A percentile compares a stretch with the other conserved stretches of the same genome.
phyloP scores from a whole-genome alignment of 2,888 invertebrate genomes.

The Melanostoma mellinum region DNA sequence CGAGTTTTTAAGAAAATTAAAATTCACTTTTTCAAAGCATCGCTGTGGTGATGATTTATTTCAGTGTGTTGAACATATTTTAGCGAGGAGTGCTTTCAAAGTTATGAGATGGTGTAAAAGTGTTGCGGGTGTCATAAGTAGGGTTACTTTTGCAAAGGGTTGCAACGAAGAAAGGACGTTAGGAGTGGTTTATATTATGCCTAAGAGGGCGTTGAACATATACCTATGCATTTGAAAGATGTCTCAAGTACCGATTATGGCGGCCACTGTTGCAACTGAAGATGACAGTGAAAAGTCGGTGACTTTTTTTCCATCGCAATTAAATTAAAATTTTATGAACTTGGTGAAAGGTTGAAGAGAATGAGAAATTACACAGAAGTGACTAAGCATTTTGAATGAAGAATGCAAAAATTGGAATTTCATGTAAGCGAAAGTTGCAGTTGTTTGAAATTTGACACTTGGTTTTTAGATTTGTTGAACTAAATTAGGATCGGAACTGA shows the following conservation, averaged over 20 bases:
- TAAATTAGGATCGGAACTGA: too few relatives aligned
- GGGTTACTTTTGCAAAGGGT: conserved; percentile 26
- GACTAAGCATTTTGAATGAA: too few relatives aligned
- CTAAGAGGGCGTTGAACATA: conserved; percentile 7
- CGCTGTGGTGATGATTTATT: conserved; percentile 31
- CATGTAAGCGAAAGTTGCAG: too few relatives aligned
- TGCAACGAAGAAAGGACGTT: conserved; percentile 24
- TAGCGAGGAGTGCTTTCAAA: conserved; percentile 10
- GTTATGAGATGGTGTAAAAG: conserved; percentile 38
- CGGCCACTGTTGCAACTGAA: conserved; percentile 24
- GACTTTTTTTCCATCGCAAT: not conserved
- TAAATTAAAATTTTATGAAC: conserved; percentile 46
- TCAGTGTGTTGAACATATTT: conserved; percentile 25
- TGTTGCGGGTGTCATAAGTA: conserved; percentile 13
- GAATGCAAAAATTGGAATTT: too few relatives aligned
- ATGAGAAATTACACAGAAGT: too few relatives aligned
- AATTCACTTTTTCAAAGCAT: conserved; percentile 16
- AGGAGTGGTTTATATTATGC: conserved; percentile 6
- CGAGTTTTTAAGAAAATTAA: conserved; percentile 56
- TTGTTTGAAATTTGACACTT: too few relatives aligned
- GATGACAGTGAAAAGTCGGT: conserved; percentile 44
- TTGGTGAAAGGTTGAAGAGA: not conserved
- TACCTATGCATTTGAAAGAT: conserved; percentile 22
- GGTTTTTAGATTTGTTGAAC: too few relatives aligned
- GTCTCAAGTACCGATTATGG: conserved; percentile 49